phyloP scores from a whole-genome alignment of 2,797 vertebrate species.

The Acanthurus leucopareius region DNA sequence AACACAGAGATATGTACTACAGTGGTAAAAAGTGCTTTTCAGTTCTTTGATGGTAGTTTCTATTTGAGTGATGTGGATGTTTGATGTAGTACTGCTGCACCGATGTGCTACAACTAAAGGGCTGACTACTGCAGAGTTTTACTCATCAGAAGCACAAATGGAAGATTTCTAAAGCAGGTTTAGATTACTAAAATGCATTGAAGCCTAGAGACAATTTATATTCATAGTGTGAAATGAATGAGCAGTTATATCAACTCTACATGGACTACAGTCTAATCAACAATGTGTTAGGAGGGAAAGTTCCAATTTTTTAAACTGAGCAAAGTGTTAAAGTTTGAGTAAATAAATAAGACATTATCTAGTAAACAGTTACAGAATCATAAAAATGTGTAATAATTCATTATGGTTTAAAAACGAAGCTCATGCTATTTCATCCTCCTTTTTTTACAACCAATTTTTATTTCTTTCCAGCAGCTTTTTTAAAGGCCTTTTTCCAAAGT shows the following conservation, averaged over 20 bases:
- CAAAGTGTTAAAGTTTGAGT: slow-evolving; percentile 21
- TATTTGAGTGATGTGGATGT: slow-evolving; percentile 42
- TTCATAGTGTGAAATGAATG: slow-evolving; percentile 29
- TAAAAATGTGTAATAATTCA: background rate
- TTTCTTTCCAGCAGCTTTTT: background rate
- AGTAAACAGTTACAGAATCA: background rate
- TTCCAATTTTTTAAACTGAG: slow-evolving; percentile 40
- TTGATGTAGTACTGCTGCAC: slow-evolving; percentile 30
- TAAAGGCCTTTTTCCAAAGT: background rate
- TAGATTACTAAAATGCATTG: slow-evolving; percentile 34
- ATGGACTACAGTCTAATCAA: slow-evolving; percentile 29
- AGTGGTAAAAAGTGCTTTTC: slow-evolving; percentile 54
- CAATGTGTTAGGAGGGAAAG: slow-evolving; percentile 23
- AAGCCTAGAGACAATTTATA: slow-evolving; percentile 42
- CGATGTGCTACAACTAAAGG: slow-evolving; percentile 52
- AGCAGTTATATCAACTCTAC: slow-evolving; percentile 38
- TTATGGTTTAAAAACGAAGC: background rate
- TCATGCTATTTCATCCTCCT: slow-evolving; percentile 9
- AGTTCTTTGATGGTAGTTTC: slow-evolving; percentile 38
- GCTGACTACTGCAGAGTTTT: slow-evolving; percentile 21
- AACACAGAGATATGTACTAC: slow-evolving; percentile 63
- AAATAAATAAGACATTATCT: slow-evolving; percentile 5
- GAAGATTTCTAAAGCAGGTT: slow-evolving; percentile 37
- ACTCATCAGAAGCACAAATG: slow-evolving; percentile 50
- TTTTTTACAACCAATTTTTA: background rate